phyloP scores from a whole-genome alignment of 2,113 vertebrate genomes.

The Datnioides undecimradiatus region DNA sequence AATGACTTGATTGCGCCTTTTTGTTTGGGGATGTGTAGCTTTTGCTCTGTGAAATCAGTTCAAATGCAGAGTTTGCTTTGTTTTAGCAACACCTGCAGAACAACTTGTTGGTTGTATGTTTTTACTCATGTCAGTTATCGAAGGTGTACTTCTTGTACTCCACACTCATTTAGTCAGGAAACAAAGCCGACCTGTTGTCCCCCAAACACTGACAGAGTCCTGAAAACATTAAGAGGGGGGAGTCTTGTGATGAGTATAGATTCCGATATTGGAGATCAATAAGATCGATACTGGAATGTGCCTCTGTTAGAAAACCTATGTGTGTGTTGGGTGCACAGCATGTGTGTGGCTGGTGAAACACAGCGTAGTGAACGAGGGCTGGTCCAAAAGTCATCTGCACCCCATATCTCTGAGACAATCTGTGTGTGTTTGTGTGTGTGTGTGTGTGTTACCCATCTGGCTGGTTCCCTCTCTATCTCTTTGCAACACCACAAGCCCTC shows the following conservation, averaged over 20 bases:
- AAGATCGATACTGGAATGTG: not conserved
- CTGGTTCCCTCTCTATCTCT: constrained; percentile 51
- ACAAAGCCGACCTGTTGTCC: not conserved
- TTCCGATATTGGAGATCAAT: not conserved
- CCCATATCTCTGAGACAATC: constrained; percentile 57
- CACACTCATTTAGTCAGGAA: not conserved
- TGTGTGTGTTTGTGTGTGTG: constrained; percentile 15
- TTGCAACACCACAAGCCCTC: constrained; percentile 61
- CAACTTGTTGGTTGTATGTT: not conserved
- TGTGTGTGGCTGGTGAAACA: constrained; percentile 30
- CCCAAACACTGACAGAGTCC: not conserved
- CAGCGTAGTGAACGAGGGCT: constrained; percentile 13
- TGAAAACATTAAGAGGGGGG: not conserved
- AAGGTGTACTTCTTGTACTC: too few species aligned
- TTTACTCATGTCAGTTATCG: not conserved
- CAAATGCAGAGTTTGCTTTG: not conserved
- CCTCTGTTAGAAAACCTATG: not conserved
- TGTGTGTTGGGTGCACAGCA: not conserved
- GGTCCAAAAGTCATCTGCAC: constrained; percentile 46
- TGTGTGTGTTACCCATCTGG: constrained; percentile 66
- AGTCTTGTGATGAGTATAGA: not conserved
- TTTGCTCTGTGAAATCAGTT: not conserved
- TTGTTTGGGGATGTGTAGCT: not conserved
- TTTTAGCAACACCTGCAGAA: not conserved
- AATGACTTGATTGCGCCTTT: too few species aligned